Evolutionary conservation across 2,888 invertebrate species (phyloP).

Genomic region (Dryomyza anilis): DNA sequence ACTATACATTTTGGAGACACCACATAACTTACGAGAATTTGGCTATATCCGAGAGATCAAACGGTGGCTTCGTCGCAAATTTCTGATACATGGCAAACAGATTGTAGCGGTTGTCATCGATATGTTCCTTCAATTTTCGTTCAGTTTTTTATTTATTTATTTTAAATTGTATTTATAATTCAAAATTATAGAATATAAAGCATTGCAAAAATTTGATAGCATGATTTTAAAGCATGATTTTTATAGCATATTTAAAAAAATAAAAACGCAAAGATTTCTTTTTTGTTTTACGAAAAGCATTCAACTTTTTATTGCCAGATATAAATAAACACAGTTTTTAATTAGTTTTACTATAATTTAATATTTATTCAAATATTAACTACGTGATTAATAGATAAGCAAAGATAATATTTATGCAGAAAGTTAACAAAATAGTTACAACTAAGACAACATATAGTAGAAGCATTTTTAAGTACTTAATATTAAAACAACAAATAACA

Average conservation of each 20-base stretch:
- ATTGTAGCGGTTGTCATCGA: slow-evolving; percentile 59
- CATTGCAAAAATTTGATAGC: background rate
- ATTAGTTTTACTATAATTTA: too few species aligned
- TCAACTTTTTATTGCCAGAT: background rate
- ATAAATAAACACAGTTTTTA: too few species aligned
- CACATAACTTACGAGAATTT: slow-evolving; percentile 56
- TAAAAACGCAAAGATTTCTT: background rate
- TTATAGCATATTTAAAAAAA: background rate
- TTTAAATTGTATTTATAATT: background rate
- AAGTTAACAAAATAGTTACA: background rate
- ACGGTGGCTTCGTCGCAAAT: slow-evolving; percentile 59
- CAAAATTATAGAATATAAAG: background rate
- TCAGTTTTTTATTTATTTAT: slow-evolving; percentile 10
- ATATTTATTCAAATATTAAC: too few species aligned
- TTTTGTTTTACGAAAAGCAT: slow-evolving; percentile 1
- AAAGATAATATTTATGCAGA: too few species aligned
- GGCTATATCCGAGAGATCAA: slow-evolving; percentile 57
- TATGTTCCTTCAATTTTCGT: slow-evolving; percentile 49
- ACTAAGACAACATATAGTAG: background rate
- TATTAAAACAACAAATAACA: background rate
- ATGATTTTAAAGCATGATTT: background rate
- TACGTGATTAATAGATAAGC: too few species aligned
- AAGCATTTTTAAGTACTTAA: too few species aligned
- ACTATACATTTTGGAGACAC: background rate
- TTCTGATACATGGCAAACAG: slow-evolving; percentile 61